Evolutionary conservation across 1,140 invertebrate species (phyloP).

Genomic region (Grapholita molesta): DNA sequence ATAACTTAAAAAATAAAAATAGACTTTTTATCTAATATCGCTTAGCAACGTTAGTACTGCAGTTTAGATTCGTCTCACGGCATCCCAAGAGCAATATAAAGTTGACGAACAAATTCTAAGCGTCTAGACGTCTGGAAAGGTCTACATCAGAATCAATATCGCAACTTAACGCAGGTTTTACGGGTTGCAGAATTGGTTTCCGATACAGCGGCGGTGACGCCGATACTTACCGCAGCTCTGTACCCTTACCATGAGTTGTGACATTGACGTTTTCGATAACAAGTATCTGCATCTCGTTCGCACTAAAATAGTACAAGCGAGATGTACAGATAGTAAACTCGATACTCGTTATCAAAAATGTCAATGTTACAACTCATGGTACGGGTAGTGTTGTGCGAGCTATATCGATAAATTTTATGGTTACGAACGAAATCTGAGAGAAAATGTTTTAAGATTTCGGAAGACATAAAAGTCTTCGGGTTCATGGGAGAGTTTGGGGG

Average conservation of each 20-base stretch:
- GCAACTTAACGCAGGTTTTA: neutral
- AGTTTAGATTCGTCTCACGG: neutral
- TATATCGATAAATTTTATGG: neutral
- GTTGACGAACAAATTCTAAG: neutral
- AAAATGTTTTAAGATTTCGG: neutral
- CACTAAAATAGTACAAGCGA: too few relatives aligned
- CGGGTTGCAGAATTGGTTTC: neutral
- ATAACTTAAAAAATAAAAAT: too few relatives aligned
- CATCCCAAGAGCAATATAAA: neutral
- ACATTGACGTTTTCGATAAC: too few relatives aligned
- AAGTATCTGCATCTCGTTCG: too few relatives aligned
- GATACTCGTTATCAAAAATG: too few relatives aligned
- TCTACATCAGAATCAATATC: neutral
- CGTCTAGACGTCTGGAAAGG: constrained; percentile 1
- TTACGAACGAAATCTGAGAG: neutral
- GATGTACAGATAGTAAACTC: too few relatives aligned
- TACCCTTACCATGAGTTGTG: too few relatives aligned
- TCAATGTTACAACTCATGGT: too few relatives aligned
- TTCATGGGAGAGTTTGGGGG: too few relatives aligned
- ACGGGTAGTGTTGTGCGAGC: too few relatives aligned
- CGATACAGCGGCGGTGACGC: neutral
- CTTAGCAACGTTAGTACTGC: neutral
- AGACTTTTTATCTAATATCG: too few relatives aligned
- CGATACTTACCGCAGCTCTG: neutral
- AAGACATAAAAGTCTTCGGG: too few relatives aligned